Percentiles rank a stretch among this genome's conserved stretches.
phyloP scores from a whole-genome alignment of 30 jellyfish, hydroid and myxozoan genomes.

The Phacellophora camtschatica region DNA sequence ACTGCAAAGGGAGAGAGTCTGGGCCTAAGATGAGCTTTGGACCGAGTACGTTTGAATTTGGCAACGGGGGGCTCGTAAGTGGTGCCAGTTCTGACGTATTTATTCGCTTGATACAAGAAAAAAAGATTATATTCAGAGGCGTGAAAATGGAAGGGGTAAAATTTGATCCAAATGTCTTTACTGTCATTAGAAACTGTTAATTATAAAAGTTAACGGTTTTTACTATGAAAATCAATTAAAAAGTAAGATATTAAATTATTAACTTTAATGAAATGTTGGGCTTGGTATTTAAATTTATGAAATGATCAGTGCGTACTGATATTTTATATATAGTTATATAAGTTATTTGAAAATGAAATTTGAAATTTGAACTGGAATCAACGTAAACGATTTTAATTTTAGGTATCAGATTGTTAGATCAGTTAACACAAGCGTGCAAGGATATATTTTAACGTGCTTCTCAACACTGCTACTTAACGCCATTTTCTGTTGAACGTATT shows the following conservation, averaged over 20 bases:
- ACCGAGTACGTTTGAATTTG: conserved; percentile 77
- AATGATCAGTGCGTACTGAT: too few relatives aligned
- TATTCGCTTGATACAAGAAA: conserved; percentile 51
- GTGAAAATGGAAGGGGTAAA: conserved; percentile 77
- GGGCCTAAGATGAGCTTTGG: conserved; percentile 87
- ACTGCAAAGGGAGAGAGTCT: conserved; percentile 87
- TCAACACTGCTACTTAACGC: too few relatives aligned
- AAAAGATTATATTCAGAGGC: conserved; percentile 64
- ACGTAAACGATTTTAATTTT: too few relatives aligned
- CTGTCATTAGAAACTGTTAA: conserved; percentile 22
- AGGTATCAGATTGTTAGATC: too few relatives aligned
- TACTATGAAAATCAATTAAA: neutral
- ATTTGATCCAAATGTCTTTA: conserved; percentile 78
- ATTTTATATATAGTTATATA: too few relatives aligned
- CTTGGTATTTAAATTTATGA: too few relatives aligned
- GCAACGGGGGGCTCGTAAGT: conserved; percentile 86
- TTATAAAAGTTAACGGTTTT: neutral
- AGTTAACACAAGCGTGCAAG: too few relatives aligned
- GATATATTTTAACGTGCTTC: too few relatives aligned
- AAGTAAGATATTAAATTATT: neutral
- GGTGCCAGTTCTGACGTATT: conserved; percentile 88
- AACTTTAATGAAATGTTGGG: too few relatives aligned
- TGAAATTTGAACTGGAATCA: too few relatives aligned
- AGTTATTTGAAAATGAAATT: too few relatives aligned
- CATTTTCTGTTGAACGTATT: too few relatives aligned